Conservation (phyloP, 2,113 vertebrate genomes). For the Caretta caretta region DNA sequence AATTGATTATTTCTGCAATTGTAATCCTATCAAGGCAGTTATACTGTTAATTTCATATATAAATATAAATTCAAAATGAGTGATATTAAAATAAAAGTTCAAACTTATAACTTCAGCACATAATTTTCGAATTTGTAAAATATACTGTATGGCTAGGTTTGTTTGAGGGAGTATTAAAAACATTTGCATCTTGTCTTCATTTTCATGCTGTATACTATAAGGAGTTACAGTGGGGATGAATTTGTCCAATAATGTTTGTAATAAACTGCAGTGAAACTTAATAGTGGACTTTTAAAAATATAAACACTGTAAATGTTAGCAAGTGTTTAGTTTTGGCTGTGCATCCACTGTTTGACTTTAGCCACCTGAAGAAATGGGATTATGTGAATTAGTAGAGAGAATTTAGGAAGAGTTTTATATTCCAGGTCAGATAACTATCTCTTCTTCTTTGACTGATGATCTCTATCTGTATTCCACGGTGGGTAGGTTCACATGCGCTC, state of each 20-base stretch:
- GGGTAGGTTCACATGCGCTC: neutral
- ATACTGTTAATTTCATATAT: neutral
- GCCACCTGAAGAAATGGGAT: neutral
- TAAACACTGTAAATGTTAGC: neutral
- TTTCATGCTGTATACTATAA: neutral
- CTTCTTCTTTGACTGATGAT: neutral
- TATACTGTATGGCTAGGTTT: neutral
- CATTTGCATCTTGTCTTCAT: neutral
- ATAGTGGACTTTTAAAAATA: neutral
- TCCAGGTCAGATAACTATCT: neutral
- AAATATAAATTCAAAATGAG: neutral
- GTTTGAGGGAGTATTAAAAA: too few relatives aligned
- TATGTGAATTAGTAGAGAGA: neutral
- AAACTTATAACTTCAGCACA: neutral
- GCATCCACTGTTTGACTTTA: neutral
- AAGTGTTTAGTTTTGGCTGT: neutral
- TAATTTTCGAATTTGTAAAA: neutral
- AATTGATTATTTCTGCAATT: neutral
- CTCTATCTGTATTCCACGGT: neutral
- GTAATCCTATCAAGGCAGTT: neutral
- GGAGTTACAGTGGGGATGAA: neutral
- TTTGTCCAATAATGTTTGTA: neutral
- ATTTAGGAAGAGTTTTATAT: neutral
- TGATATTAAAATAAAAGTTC: neutral
- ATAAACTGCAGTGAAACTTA: neutral